Conservation (phyloP, 2,888 invertebrate species). For the Enchytraeus crypticus region DNA sequence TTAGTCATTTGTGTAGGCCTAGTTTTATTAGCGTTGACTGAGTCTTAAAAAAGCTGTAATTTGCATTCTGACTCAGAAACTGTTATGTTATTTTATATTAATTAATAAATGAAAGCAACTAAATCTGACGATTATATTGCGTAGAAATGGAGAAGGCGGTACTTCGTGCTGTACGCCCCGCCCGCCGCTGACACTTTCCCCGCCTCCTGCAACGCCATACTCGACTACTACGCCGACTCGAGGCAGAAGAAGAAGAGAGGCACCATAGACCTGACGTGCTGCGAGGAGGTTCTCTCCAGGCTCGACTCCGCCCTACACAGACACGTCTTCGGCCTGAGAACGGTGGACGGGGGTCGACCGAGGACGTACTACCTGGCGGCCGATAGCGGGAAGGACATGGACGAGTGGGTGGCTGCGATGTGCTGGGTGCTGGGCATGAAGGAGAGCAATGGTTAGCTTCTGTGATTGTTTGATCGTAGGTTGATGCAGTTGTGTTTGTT, state of each 20-base stretch:
- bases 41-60: too few species aligned
- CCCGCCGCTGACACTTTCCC: neutral
- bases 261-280: neutral
- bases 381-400: neutral
- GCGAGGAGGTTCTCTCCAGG: neutral
- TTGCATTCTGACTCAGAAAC: too few species aligned
- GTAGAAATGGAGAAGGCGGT: neutral
- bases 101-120: too few species aligned
- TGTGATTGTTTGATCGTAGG: too few species aligned
- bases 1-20: too few species aligned
- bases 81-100: too few species aligned
- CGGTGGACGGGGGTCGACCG: neutral
- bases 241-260: neutral
- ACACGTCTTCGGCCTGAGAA: neutral
- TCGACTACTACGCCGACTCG: neutral
- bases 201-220: neutral
- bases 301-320: neutral
- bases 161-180: neutral
- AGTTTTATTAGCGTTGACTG: too few species aligned
- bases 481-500: too few species aligned
- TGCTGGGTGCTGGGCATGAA: neutral
- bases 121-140: too few species aligned
- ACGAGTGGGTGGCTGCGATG: neutral
- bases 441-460: too few species aligned
- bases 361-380: neutral